These are phyloP conservation scores for Thera obeliscata DNA, from an alignment of 2,888 invertebrate genomes.

Conservation along the genomic window DNA sequence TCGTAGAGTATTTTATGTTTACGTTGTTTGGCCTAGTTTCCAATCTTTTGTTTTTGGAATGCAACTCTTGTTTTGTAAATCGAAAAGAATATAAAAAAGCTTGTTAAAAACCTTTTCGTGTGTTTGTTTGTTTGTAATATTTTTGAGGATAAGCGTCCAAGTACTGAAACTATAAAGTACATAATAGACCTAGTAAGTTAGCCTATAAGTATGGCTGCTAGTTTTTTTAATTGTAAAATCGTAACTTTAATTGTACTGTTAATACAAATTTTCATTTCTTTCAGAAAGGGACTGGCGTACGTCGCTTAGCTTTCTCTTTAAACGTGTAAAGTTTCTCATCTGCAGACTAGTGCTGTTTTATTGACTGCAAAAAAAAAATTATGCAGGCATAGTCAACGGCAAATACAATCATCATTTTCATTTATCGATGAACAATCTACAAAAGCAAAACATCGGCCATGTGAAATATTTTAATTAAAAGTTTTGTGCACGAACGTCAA, in stretches of 20 bases:
- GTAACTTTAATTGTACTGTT: too few relatives aligned
- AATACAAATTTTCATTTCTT: too few relatives aligned
- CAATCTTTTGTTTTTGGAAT: neutral
- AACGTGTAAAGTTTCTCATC: too few relatives aligned
- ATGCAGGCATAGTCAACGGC: neutral
- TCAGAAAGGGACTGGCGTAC: too few relatives aligned
- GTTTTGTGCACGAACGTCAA: neutral
- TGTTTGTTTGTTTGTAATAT: neutral
- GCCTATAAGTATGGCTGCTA: too few relatives aligned
- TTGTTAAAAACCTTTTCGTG: neutral
- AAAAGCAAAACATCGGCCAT: conserved; percentile 12
- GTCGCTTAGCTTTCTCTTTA: too few relatives aligned
- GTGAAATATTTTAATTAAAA: conserved; percentile 23
- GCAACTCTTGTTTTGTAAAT: conserved; percentile 3
- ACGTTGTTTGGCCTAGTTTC: neutral
- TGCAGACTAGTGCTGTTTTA: too few relatives aligned
- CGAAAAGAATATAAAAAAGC: neutral
- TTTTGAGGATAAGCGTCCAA: neutral
- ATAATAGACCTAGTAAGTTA: too few relatives aligned
- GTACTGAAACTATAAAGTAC: too few relatives aligned
- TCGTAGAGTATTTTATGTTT: too few relatives aligned
- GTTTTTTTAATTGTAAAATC: too few relatives aligned
- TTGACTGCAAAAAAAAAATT: neutral
- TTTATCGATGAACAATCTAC: conserved; percentile 8
- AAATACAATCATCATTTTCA: conserved; percentile 6